A percentile compares a stretch with the other conserved stretches of the same genome.
Evolutionary conservation across 2,113 vertebrate species (phyloP).

Genomic region (Clarias magur): DNA sequence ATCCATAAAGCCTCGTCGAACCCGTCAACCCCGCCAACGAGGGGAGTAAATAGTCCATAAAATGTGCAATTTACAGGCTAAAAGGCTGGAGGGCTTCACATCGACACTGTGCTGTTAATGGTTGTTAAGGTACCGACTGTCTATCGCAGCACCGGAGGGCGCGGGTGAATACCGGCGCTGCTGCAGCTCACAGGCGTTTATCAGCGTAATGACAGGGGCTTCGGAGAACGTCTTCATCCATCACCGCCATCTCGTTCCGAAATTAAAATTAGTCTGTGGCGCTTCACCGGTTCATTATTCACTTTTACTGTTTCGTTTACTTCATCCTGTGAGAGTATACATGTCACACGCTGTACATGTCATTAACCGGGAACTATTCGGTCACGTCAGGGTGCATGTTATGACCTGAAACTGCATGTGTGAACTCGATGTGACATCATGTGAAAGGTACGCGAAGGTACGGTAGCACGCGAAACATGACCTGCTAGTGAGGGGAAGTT

Average conservation of each 20-base stretch:
- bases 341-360: not conserved
- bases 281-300: not conserved
- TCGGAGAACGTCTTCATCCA: constrained; percentile 10
- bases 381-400: not conserved
- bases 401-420: not conserved
- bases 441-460: not conserved
- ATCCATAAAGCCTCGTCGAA: constrained; percentile 14
- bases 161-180: constrained; percentile 37
- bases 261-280: not conserved
- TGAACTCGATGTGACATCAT: not conserved
- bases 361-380: not conserved
- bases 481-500: not conserved
- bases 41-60: constrained; percentile 28
- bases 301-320: not conserved
- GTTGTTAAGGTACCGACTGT: constrained; percentile 56
- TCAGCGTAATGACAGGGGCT: constrained; percentile 7
- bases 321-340: not conserved
- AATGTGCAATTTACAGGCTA: constrained; percentile 62
- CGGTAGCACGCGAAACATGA: not conserved
- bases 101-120: constrained; percentile 62
- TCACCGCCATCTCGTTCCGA: not conserved
- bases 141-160: constrained; percentile 56
- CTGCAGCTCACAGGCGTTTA: constrained; percentile 32
- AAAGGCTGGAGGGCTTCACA: constrained; percentile 48
- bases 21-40: not conserved